These are phyloP conservation scores for mouse (Mus musculus) DNA, from an alignment of 2,113 vertebrate genomes.

Conservation along the genomic window DNA sequence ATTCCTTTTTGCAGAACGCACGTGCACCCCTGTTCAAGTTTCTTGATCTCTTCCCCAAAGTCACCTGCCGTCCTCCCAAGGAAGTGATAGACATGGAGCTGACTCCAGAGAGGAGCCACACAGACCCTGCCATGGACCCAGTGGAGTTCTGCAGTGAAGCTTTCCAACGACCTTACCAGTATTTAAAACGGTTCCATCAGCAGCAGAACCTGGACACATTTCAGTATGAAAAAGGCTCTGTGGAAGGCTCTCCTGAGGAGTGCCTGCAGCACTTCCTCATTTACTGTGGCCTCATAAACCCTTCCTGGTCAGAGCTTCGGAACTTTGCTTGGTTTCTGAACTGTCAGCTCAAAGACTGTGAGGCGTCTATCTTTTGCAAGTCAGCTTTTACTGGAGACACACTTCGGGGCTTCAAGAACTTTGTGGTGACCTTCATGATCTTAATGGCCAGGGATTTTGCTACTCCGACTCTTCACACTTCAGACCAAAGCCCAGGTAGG, in stretches of 20 bases:
- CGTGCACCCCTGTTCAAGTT: slow-evolving; percentile 82
- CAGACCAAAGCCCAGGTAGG: slow-evolving; percentile 94
- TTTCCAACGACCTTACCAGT: slow-evolving; percentile 97
- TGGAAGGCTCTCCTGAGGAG: slow-evolving; percentile 90
- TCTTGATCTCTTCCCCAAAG: slow-evolving; percentile 92
- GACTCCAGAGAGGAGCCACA: accelerated
- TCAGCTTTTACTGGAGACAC: slow-evolving; percentile 88
- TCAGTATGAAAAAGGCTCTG: slow-evolving; percentile 75
- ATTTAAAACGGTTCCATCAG: slow-evolving; percentile 90
- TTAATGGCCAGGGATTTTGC: slow-evolving; percentile 98
- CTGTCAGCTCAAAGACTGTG: slow-evolving; percentile 93
- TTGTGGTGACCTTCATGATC: slow-evolving; percentile 98
- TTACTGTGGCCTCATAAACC: slow-evolving; percentile 92
- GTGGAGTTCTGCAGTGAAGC: slow-evolving; percentile 90
- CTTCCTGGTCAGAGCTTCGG: slow-evolving; percentile 95
- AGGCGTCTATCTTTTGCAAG: slow-evolving; percentile 94
- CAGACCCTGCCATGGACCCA: slow-evolving; percentile 92
- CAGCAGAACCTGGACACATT: slow-evolving; percentile 88
- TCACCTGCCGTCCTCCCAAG: slow-evolving; percentile 94
- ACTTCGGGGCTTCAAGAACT: slow-evolving; percentile 93
- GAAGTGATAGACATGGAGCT: slow-evolving; percentile 88
- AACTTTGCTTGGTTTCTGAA: slow-evolving; percentile 96
- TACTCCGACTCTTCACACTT: slow-evolving; percentile 93
- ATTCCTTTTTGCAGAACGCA: slow-evolving; percentile 68
- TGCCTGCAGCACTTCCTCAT: slow-evolving; percentile 94